Evolutionary conservation across 2,888 invertebrate genomes (phyloP).

Genomic region (Drosophila paracracens): DNA sequence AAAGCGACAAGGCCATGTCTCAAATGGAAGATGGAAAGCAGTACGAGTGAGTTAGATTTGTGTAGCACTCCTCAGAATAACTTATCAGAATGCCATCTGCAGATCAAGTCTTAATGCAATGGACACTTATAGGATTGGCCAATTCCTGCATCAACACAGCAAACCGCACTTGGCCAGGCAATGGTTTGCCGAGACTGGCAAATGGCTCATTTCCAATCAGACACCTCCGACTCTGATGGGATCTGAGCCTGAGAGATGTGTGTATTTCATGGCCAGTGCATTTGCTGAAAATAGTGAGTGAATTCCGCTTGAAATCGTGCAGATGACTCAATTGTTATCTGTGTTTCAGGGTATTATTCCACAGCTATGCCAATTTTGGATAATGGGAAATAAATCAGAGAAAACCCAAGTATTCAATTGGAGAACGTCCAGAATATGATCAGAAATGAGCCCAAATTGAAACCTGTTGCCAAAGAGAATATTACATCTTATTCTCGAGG

Average conservation of each 20-base stretch:
- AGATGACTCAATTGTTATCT: background rate
- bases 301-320: background rate
- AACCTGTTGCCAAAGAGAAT: too few relatives aligned
- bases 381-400: background rate
- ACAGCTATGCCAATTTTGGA: slow-evolving; percentile 25
- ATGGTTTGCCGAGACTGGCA: slow-evolving; percentile 64
- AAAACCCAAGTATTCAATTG: slow-evolving; percentile 28
- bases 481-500: too few relatives aligned
- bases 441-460: background rate
- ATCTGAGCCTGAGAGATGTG: slow-evolving; percentile 21
- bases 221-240: slow-evolving; percentile 11
- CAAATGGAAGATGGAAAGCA: slow-evolving; percentile 86
- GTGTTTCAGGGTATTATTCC: slow-evolving; percentile 18
- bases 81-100: background rate
- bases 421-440: background rate
- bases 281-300: slow-evolving; percentile 60
- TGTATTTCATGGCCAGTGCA: slow-evolving; percentile 55
- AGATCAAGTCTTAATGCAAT: slow-evolving; percentile 64
- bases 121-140: slow-evolving; percentile 70
- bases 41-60: slow-evolving; percentile 86
- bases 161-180: slow-evolving; percentile 45
- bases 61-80: background rate
- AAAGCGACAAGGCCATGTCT: too few relatives aligned
- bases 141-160: slow-evolving; percentile 34
- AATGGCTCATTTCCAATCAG: slow-evolving; percentile 18